phyloP scores from a whole-genome alignment of 2,888 invertebrate species.

The Portevinia maculata region DNA sequence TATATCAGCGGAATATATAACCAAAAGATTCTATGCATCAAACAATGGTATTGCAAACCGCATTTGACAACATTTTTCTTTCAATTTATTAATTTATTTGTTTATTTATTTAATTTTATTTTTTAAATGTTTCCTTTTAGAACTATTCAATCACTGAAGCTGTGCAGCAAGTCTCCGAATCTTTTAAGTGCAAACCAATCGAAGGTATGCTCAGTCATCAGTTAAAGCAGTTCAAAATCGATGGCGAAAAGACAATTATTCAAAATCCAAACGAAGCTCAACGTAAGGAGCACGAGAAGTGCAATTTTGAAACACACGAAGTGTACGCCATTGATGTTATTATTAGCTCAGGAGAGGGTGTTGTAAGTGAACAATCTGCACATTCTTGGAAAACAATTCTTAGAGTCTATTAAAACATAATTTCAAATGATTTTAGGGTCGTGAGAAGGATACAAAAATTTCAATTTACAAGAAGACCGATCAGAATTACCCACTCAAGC shows the following conservation, averaged over 20 bases:
- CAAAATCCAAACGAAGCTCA: constrained; percentile 99
- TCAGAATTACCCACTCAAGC: constrained; percentile 97
- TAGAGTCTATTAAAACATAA: not conserved
- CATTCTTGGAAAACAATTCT: not conserved
- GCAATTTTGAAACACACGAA: constrained; percentile 97
- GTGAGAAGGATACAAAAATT: constrained; percentile 96
- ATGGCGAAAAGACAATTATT: constrained; percentile 98
- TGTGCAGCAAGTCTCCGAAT: constrained; percentile 95
- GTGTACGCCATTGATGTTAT: constrained; percentile 99
- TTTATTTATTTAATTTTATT: no score
- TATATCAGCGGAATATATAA: no score
- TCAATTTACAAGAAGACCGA: constrained; percentile 99
- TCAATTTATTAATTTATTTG: no score
- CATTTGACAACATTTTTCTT: no score
- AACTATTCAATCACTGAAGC: constrained; percentile 95
- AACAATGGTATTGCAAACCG: no score
- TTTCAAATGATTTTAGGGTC: constrained; percentile 85
- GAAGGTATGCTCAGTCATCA: constrained; percentile 98
- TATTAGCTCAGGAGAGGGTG: constrained; percentile 96
- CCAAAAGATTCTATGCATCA: no score
- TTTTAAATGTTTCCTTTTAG: constrained; percentile 82
- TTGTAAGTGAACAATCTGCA: constrained; percentile 84
- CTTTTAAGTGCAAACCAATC: constrained; percentile 98
- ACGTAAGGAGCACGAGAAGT: constrained; percentile 98
- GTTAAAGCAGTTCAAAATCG: constrained; percentile 97